phyloP scores from a whole-genome alignment of 2,888 invertebrate genomes.

The Idaea biselata region DNA sequence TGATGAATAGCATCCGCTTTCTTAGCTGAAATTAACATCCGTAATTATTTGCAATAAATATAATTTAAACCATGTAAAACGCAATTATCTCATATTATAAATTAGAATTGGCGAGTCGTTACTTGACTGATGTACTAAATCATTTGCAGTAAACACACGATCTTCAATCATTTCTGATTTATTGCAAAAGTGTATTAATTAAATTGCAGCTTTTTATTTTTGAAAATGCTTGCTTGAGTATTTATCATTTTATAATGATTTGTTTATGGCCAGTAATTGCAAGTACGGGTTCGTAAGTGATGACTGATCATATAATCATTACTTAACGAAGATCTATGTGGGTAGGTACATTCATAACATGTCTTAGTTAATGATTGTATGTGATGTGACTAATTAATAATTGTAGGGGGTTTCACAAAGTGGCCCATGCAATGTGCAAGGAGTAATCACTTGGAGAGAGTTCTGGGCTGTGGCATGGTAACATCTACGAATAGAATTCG shows the following conservation, averaged over 20 bases:
- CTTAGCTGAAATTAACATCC: not conserved
- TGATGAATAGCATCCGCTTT: not conserved
- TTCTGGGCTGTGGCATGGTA: too few relatives aligned
- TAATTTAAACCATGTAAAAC: not conserved
- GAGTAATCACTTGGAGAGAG: too few relatives aligned
- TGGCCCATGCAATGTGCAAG: too few relatives aligned
- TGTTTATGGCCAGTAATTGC: slow-evolving; percentile 3
- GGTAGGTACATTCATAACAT: not conserved
- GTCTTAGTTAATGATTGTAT: not conserved
- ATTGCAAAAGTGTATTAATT: slow-evolving; percentile 7
- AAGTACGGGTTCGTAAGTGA: not conserved
- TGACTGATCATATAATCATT: not conserved
- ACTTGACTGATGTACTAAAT: slow-evolving; percentile 22
- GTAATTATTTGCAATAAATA: slow-evolving; percentile 1
- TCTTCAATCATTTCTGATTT: slow-evolving; percentile 25
- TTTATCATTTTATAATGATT: not conserved
- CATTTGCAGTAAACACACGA: slow-evolving; percentile 20
- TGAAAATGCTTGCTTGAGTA: not conserved
- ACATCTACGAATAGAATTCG: too few relatives aligned
- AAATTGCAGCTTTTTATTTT: not conserved
- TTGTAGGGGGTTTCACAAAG: too few relatives aligned
- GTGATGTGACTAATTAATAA: too few relatives aligned
- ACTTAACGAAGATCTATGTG: not conserved
- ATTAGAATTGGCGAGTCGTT: not conserved
- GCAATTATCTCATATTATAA: not conserved